Evolutionary conservation across 2,113 vertebrate species (phyloP), one percentile per base, ranked within the genome.

Genomic region (Scartelaos histophorus): DNA sequence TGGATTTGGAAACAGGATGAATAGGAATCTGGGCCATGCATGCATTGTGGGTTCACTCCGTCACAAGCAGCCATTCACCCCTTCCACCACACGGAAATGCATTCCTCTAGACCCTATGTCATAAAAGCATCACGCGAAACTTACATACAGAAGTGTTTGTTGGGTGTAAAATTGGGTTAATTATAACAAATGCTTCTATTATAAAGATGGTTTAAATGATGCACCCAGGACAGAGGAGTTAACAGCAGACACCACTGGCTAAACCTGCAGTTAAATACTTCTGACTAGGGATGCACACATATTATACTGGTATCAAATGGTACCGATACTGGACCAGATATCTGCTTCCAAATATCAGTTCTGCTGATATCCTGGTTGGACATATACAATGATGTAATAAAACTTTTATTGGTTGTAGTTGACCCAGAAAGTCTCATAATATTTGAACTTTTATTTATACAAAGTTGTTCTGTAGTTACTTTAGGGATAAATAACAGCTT

Each of bases 11-110:
- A 80, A 91, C 10, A 34, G 86, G 75, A 73, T 71, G 67, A 78
- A 71, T 71, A 86, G 89, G 90, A 93, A 93, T 94, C 88, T 89
- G 87, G 90, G 91, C 92, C 90, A 90, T 86, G 89, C 81, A 78
- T 81, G 74, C 85, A 69, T 78, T 71, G 79, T 80, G 86, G 86
- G 87, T 88, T 78, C 79, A 80, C 79, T 78, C 74, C 74, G 67
- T 85, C 43, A 85, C 77, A 73, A 71, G 68, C 70, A 75, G 71
- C 73, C 79, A 75, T 78, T 86, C 80, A 84, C 85, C 81, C 84
- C 74, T 58, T 68, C 74, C 75, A 75, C 67, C 87, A 65, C 84
- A 82, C 78, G 58, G 61, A 82, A 54, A 76, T 73, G 78, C 88
- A 92, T 89, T 91, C 86, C 84, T 58, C 12, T 76, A n/a, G 71